Evolutionary conservation across 2,888 invertebrate species (phyloP).

Genomic region (Tyria jacobaeae): DNA sequence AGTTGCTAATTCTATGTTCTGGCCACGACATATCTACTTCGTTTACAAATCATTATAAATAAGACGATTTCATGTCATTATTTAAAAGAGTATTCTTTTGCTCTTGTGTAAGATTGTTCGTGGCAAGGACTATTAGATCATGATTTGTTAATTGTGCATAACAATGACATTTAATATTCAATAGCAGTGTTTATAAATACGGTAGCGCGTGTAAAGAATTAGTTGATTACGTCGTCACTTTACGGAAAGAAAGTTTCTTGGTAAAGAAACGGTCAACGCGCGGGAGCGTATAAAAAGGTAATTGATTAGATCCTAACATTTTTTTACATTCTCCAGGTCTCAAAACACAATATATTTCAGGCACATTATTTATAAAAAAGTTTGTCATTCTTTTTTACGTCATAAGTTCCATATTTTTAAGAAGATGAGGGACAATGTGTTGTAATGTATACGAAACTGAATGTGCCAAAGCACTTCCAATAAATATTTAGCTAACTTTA

Average conservation of each 20-base stretch:
- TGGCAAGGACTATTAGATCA: slow-evolving; percentile 9
- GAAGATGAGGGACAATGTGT: neutral
- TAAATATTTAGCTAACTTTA: slow-evolving; percentile 20
- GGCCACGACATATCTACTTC: too few relatives aligned
- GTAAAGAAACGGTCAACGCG: neutral
- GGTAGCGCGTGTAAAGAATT: neutral
- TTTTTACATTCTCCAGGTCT: neutral
- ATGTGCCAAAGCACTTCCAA: neutral
- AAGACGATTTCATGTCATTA: neutral
- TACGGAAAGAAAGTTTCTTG: slow-evolving; percentile 16
- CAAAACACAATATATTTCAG: too few relatives aligned
- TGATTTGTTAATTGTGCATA: slow-evolving; percentile 15
- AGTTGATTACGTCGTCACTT: neutral
- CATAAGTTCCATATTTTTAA: neutral
- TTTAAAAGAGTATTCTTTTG: neutral
- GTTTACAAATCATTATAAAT: neutral
- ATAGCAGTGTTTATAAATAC: slow-evolving; percentile 4
- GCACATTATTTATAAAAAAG: neutral
- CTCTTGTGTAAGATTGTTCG: slow-evolving; percentile 9
- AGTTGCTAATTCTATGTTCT: too few relatives aligned
- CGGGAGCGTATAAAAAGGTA: neutral
- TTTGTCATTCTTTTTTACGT: too few relatives aligned
- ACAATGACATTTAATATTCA: slow-evolving; percentile 16
- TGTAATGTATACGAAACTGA: neutral
- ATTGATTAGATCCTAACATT: too few relatives aligned